Evolutionary conservation across 2,888 invertebrate species (phyloP).

Genomic region (Epirrhoe tristata): DNA sequence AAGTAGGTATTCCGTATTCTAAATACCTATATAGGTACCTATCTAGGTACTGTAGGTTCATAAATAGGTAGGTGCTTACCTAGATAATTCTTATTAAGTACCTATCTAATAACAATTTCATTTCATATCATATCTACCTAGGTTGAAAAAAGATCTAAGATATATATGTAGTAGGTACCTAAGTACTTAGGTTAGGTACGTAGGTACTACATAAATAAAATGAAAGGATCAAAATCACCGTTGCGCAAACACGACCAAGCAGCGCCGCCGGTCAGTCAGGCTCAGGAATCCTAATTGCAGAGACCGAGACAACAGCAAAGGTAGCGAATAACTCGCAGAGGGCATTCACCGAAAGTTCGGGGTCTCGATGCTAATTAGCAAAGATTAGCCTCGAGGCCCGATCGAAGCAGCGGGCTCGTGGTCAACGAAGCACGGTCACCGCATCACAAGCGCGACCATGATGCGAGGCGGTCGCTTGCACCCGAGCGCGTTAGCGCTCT

Average conservation of each 20-base stretch:
- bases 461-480: slow-evolving; percentile 71
- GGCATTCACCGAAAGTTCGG: slow-evolving; percentile 79
- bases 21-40: too few relatives aligned
- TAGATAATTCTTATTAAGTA: too few relatives aligned
- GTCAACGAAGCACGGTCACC: slow-evolving; percentile 64
- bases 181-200: too few relatives aligned
- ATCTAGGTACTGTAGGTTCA: too few relatives aligned
- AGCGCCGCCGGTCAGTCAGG: too few relatives aligned
- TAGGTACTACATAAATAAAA: background rate
- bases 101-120: too few relatives aligned
- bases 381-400: slow-evolving; percentile 67
- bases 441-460: slow-evolving; percentile 65
- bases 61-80: too few relatives aligned
- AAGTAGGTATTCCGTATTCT: too few relatives aligned
- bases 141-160: too few relatives aligned
- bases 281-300: slow-evolving; percentile 32
- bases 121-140: too few relatives aligned
- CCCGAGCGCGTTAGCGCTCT: slow-evolving; percentile 43
- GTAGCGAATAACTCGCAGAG: slow-evolving; percentile 56
- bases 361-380: slow-evolving; percentile 72
- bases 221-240: slow-evolving; percentile 6
- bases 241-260: slow-evolving; percentile 15
- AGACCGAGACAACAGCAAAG: slow-evolving; percentile 47
- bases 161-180: too few relatives aligned
- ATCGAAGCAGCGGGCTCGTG: slow-evolving; percentile 51